Evolutionary conservation across 2,888 invertebrate species (phyloP), one percentile per base, ranked within the genome.

Genomic region (Tholera decimalis): DNA sequence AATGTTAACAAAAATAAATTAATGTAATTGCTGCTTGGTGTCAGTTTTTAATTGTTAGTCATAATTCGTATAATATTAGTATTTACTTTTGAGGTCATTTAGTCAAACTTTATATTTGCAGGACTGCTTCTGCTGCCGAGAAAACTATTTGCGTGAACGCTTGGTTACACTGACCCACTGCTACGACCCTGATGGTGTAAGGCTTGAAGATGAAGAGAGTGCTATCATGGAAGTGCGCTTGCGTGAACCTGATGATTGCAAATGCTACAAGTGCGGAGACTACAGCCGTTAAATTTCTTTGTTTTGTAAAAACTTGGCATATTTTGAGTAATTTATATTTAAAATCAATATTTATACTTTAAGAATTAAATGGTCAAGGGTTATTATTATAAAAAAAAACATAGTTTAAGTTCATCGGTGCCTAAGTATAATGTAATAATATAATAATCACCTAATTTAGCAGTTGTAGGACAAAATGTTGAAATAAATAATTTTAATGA

Each of bases 41-140:
- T 18, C 7, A 13, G 18, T 37, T n/a, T 53, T 37, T 0, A 37
- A 37, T 2, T 53, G 24, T 20, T 44, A 13, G 3, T 43, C 5
- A 28, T 3, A n/a, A 44, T 20, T 15, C 24, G 33, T 24, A 35
- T 15, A 1, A 47, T 5, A 3, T 9, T 15, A 24, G 13, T 22
- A n/a, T 1, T 15, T 0, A 3, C 0, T 9, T 22, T 15, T 30
- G 6, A 28, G 28, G 5, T 46, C 9, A 11, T 18, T n/a, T 15
- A 46, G 18, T 9, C 1, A 20, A 13, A 15, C 2, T 33, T 26
- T 55, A 28, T 22, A 50, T 5, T 82, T 94, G 49, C 89, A 98
- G 98, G 98, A 98, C 94, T 99, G 99, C 89, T 98, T 97, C 87
- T 99, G 99, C 92, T 99, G 98, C 87, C 96, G 98, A 62, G 99